Evolutionary conservation across 2,888 invertebrate genomes (phyloP), one percentile per base, ranked within the genome.

Genomic region (Fragum fragum): DNA sequence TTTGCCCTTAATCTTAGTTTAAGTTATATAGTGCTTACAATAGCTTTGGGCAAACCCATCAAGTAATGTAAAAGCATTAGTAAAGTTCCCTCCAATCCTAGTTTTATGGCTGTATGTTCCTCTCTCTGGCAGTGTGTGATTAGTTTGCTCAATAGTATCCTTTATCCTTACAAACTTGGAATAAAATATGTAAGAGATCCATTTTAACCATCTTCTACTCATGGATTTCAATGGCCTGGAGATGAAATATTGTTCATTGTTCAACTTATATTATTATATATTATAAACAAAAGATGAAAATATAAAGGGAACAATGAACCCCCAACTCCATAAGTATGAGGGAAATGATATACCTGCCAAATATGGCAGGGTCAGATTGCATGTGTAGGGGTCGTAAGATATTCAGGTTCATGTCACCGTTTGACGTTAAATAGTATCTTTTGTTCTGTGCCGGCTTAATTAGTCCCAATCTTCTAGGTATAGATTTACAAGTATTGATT

Each of bases 381-480:
- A 23, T 57, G 57, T 57, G 21, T 16, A 57, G 0, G 1, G 26
- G 57, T 14, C 26, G 28, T 57, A 57, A 57, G 18, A 14, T 16
- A 57, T 57, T 57, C 26, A 28, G 23, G 57, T 57, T 57, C 28
- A 57, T 28, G 26, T 28, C 28, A 28, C 57, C 26, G 28, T 57
- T 23, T 57, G 57, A 57, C 57, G 47, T 57, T 57, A 63, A 63
- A 63, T 63, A 63, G 63, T 63, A 63, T 63, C 63, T 63, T 63
- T 63, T 63, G 63, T 63, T 32, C 63, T 63, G 7, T 16, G 21
- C 9, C 28, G 63, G n/a, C 63, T 28, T 63, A 63, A 63, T 63
- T 63, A 63, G 63, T n/a, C 32, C 63, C 0, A 26, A 28, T n/a
- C 26, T 14, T 26, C 23, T 57, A 18, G 7, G 57, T 57, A 57